These are phyloP conservation scores for Meandrina meandrites DNA, from an alignment of 92 coral and sea anemone species.

Conservation along the genomic window DNA sequence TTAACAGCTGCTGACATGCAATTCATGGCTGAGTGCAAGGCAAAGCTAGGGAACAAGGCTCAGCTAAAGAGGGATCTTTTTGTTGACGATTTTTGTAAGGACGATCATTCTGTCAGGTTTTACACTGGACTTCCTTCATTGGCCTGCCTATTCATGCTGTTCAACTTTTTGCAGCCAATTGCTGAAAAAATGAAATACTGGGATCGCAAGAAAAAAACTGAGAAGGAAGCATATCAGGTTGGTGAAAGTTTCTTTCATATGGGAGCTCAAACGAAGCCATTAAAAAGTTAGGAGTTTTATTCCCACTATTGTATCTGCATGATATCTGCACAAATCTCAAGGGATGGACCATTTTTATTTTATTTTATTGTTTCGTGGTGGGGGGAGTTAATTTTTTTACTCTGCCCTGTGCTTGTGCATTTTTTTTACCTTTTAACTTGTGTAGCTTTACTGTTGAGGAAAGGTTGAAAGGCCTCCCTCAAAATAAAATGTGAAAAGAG, in stretches of 20 bases:
- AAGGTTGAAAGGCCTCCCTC: no score
- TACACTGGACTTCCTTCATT: slow-evolving; percentile 40
- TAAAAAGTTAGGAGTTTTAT: no score
- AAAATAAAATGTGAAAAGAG: no score
- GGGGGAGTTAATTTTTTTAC: no score
- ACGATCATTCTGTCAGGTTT: slow-evolving; percentile 41
- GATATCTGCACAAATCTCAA: no score
- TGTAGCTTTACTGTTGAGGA: no score
- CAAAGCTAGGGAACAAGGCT: slow-evolving; percentile 23
- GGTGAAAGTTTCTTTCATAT: not conserved
- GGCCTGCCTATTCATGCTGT: slow-evolving; percentile 37
- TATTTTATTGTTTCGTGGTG: no score
- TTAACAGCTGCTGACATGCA: slow-evolving; percentile 22
- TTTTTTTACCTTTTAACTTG: no score
- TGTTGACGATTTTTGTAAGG: slow-evolving; percentile 24
- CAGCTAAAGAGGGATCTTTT: slow-evolving; percentile 34
- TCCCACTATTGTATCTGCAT: no score
- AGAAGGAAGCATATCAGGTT: slow-evolving; percentile 33
- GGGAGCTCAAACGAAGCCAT: not conserved
- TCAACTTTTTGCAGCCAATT: slow-evolving; percentile 36
- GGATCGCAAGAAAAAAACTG: slow-evolving; percentile 25
- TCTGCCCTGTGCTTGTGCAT: no score
- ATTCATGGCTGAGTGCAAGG: slow-evolving; percentile 25
- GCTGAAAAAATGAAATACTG: slow-evolving; percentile 50
- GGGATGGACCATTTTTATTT: no score